Percentiles rank a stretch among this genome's conserved stretches.
phyloP scores from a whole-genome alignment of 2,888 invertebrate species.

The Epistrophe grossulariae region DNA sequence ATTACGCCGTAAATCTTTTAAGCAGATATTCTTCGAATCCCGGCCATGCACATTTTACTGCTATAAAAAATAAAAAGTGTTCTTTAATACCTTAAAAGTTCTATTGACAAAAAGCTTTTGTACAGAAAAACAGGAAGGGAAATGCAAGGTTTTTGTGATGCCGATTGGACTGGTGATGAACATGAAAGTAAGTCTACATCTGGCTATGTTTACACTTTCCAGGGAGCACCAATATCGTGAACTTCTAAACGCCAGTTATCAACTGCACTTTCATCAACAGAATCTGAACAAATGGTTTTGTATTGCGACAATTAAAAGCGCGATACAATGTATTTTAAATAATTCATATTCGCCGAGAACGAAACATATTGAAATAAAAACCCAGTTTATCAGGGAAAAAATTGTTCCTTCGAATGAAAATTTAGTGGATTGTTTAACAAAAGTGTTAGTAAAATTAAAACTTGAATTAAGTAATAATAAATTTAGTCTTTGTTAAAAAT shows the following conservation, averaged over 20 bases:
- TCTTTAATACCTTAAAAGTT: constrained; percentile 32
- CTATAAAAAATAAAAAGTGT: too few relatives aligned
- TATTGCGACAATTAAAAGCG: constrained; percentile 49
- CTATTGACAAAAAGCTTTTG: neutral
- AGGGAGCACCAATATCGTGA: too few relatives aligned
- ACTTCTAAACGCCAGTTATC: constrained; percentile 24
- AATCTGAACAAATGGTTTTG: constrained; percentile 38
- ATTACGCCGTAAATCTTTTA: constrained; percentile 13
- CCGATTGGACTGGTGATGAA: constrained; percentile 61
- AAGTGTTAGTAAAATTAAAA: too few relatives aligned
- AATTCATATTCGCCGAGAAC: too few relatives aligned
- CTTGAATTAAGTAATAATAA: too few relatives aligned
- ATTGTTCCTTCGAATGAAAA: too few relatives aligned
- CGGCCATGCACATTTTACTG: too few relatives aligned
- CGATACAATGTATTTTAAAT: neutral
- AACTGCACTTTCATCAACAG: constrained; percentile 34
- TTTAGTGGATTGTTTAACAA: too few relatives aligned
- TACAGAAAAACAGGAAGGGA: constrained; percentile 12
- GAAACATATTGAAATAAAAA: too few relatives aligned
- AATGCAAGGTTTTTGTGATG: constrained; percentile 63
- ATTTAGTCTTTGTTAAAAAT: too few relatives aligned
- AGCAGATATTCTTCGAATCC: constrained; percentile 58
- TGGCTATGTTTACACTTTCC: constrained; percentile 34
- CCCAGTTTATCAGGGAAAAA: too few relatives aligned
- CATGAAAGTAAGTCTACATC: constrained; percentile 41